Percentiles rank a stretch among this genome's conserved stretches.
Conservation (phyloP, 30 jellyfish, hydroid and myxozoan genomes). For the Phacellophora camtschatica region DNA sequence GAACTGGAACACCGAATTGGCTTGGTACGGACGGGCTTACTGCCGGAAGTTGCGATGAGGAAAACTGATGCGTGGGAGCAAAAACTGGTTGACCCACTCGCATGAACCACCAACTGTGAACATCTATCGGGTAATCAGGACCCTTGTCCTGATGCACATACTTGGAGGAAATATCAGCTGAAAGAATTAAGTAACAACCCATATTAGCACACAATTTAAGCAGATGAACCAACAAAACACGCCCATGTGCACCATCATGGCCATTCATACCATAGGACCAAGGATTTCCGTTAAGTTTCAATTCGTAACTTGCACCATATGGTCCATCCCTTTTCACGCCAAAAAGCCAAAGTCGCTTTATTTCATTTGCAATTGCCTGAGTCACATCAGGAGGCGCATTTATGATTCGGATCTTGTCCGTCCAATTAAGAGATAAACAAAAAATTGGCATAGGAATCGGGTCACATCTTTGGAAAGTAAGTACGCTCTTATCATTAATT, state of each 20-base stretch:
- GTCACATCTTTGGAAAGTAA: constrained; percentile 57
- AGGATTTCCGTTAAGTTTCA: constrained; percentile 74
- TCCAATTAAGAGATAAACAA: constrained; percentile 64
- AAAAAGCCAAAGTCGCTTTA: constrained; percentile 52
- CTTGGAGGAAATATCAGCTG: constrained; percentile 86
- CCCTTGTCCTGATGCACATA: constrained; percentile 77
- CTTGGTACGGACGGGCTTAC: constrained; percentile 1
- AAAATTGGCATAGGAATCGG: constrained; percentile 51
- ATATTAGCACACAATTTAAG: constrained; percentile 24
- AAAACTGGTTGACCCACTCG: constrained; percentile 12
- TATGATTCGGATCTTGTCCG: constrained; percentile 67
- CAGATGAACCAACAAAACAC: constrained; percentile 45
- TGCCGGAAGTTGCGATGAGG: constrained; percentile 15
- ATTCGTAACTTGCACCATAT: constrained; percentile 33
- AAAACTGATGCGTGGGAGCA: constrained; percentile 6
- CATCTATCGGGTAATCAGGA: constrained; percentile 84
- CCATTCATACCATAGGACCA: constrained; percentile 60
- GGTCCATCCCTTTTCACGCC: constrained; percentile 59
- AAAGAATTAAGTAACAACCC: constrained; percentile 76
- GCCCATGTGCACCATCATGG: constrained; percentile 83
- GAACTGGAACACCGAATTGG: constrained; percentile 47
- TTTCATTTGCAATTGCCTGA: constrained; percentile 42
- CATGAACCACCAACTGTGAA: constrained; percentile 84
- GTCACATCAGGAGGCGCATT: constrained; percentile 68
- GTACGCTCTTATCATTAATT: constrained; percentile 64